Conservation (phyloP, 2,797 vertebrate species). For the Microchirus variegatus region DNA sequence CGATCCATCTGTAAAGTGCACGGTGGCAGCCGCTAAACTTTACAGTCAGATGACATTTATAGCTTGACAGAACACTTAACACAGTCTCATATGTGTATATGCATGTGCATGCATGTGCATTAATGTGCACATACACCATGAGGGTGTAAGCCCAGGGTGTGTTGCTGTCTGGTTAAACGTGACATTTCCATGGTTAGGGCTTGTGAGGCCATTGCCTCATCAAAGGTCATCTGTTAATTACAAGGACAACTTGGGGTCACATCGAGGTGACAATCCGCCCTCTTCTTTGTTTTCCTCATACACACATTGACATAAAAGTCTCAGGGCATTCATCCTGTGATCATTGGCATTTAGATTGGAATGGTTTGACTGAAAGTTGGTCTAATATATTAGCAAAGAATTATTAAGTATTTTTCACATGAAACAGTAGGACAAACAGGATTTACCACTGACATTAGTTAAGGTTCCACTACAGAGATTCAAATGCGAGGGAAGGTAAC, state of each 20-base stretch:
- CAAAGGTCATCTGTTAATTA: conserved; percentile 87
- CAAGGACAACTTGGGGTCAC: conserved; percentile 68
- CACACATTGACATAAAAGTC: conserved; percentile 9
- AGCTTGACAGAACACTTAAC: conserved; percentile 62
- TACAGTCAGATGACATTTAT: conserved; percentile 80
- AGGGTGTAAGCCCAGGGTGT: conserved; percentile 28
- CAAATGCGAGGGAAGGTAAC: no score
- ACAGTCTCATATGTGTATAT: conserved; percentile 37
- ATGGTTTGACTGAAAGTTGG: no score
- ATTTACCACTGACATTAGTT: no score
- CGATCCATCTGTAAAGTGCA: conserved; percentile 57
- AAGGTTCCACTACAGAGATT: no score
- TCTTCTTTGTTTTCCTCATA: conserved; percentile 27
- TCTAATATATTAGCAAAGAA: no score
- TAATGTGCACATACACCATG: neutral
- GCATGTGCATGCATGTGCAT: conserved; percentile 18
- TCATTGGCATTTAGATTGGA: no score
- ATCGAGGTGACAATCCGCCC: conserved; percentile 46
- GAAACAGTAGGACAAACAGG: no score
- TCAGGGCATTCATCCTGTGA: no score
- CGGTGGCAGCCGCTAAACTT: conserved; percentile 43
- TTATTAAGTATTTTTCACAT: no score
- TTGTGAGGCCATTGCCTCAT: conserved; percentile 70
- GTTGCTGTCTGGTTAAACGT: conserved; percentile 61
- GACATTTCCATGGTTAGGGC: conserved; percentile 76